Percentiles rank a stretch among this genome's conserved stretches.
phyloP scores from a whole-genome alignment of 1,140 invertebrate species.

The Chymomyza costata region DNA sequence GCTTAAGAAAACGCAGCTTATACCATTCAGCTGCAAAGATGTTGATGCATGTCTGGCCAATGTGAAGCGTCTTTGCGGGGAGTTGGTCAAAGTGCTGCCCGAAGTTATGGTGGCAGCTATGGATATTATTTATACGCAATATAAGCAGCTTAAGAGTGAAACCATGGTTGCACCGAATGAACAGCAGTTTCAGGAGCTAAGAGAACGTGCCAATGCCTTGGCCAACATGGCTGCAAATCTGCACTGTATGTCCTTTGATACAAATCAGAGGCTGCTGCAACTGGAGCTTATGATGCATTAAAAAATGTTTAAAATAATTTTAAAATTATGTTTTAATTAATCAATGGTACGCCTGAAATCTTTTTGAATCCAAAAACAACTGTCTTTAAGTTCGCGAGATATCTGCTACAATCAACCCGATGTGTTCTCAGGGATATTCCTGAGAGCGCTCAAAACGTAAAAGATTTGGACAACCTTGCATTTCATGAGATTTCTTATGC shows the following conservation, averaged over 20 bases:
- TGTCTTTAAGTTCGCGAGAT: no score
- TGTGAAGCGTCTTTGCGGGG: constrained; percentile 81
- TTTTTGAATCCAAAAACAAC: no score
- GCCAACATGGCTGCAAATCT: constrained; percentile 97
- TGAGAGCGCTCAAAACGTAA: no score
- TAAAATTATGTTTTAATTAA: neutral
- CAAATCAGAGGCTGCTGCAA: constrained; percentile 93
- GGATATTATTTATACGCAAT: constrained; percentile 88
- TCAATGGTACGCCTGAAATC: no score
- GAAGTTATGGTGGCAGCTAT: constrained; percentile 91
- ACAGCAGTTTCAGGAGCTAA: constrained; percentile 82
- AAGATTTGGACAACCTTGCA: no score
- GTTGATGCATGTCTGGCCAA: constrained; percentile 84
- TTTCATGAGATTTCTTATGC: no score
- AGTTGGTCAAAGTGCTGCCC: constrained; percentile 87
- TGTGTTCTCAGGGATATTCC: no score
- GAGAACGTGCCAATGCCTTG: constrained; percentile 89
- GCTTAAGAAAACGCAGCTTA: constrained; percentile 82
- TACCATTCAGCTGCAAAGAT: constrained; percentile 84
- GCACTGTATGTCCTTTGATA: constrained; percentile 95
- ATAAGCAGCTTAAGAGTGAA: constrained; percentile 76
- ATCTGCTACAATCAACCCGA: no score
- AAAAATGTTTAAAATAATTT: constrained; percentile 40
- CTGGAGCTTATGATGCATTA: constrained; percentile 97
- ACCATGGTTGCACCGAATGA: constrained; percentile 26